Base-by-base conservation (phyloP, 2,888 invertebrate genomes). In the Papilio gigon region DNA sequence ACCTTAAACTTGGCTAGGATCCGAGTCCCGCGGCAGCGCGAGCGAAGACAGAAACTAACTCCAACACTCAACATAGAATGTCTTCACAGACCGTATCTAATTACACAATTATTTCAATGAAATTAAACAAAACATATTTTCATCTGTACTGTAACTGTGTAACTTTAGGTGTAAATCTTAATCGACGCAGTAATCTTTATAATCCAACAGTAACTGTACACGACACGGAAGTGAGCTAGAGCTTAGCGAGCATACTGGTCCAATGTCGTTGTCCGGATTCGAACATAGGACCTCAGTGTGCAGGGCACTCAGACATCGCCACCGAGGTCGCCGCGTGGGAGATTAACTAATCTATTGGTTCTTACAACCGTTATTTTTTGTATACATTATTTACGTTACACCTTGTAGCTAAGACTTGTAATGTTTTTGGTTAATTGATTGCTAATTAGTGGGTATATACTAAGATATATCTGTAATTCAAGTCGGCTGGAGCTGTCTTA, bases 281-380 rank as follows among this genome's bases (percentile, higher is more conserved):
- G 53, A 56, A 53, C 53, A 53, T 27, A 56, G 53, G 11, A 56
- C 62, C 47, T 47, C 53, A 30, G 30, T 56, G 53, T 56, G 30
- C 4, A 56, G 17, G 22, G 4, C 22, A 47, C 22, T 11, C 1
- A 42, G 17, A 17, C 17, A 27, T n/a, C n/a, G 27, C 53, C 42
- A 14, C 17, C 65, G 65, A 42, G 65, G 44, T 44, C 42, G 33
- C 58, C 6, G 22, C 65, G 65, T 65, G 65, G 59, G 59, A 20
- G 65, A 65, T 44, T 53, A 50, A 50, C 56, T 44, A 14, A 30
- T 35, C 20, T 22, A 27, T 11, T 30, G n/a, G 5, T 56, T 9
- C 17, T 50, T 50, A 50, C 25, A 27, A 50, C 25, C 1, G 8
- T 42, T 42, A 17, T 42, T 17, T 17, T 42, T 5, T 35, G 33